Conservation (phyloP, 2,797 vertebrate species). For the Muraenolepis orangiensis region DNA sequence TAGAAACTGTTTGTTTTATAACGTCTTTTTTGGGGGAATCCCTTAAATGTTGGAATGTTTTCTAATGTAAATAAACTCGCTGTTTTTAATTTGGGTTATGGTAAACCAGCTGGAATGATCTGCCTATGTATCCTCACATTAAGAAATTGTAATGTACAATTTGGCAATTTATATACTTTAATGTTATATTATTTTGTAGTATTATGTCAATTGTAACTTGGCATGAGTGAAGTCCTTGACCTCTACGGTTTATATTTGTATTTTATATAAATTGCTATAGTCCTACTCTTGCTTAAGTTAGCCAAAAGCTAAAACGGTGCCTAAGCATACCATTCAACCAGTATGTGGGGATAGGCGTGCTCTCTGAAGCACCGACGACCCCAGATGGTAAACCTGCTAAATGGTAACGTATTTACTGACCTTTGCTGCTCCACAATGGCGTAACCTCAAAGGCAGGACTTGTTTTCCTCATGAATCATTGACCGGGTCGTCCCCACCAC, state of each 20-base stretch:
- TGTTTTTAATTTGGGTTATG: not conserved
- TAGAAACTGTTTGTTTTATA: slow-evolving; percentile 8
- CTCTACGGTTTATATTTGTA: not conserved
- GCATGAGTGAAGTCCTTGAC: not conserved
- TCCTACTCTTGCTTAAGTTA: not conserved
- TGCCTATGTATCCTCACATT: not conserved
- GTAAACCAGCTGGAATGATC: not conserved
- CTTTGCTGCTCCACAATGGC: not conserved
- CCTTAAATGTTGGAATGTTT: not conserved
- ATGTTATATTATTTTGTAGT: no score
- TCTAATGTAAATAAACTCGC: not conserved
- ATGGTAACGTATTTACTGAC: not conserved
- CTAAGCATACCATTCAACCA: not conserved
- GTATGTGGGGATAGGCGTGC: not conserved
- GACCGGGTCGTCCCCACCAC: not conserved
- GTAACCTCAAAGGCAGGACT: not conserved
- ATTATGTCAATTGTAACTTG: not conserved
- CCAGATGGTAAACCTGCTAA: not conserved
- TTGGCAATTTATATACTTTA: not conserved
- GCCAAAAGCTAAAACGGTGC: not conserved
- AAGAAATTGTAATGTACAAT: not conserved
- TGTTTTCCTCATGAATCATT: not conserved
- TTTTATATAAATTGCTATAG: not conserved
- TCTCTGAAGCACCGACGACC: not conserved
- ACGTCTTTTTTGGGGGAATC: not conserved